Conservation (phyloP, 2,113 vertebrate species). For the Tautogolabrus adspersus region DNA sequence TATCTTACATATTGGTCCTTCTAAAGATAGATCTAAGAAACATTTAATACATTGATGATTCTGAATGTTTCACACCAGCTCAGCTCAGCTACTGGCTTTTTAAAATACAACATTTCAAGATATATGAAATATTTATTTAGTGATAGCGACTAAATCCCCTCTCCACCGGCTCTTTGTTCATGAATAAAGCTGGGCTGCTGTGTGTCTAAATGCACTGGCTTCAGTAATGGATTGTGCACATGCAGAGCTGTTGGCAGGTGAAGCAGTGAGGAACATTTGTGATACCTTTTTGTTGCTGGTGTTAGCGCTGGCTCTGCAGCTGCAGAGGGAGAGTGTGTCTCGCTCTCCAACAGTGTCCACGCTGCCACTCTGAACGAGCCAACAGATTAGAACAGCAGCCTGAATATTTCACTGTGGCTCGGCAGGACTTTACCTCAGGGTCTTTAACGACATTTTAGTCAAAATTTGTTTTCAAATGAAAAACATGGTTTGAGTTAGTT, state of each 20-base stretch:
- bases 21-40: background rate
- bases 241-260: conserved; percentile 50
- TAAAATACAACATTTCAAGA: background rate
- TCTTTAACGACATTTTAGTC: conserved; percentile 13
- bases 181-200: conserved; percentile 11
- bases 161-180: conserved; percentile 15
- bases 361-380: conserved; percentile 27
- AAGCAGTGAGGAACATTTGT: conserved; percentile 45
- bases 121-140: background rate
- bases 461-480: background rate
- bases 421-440: conserved; percentile 12
- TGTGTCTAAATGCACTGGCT: conserved; percentile 13
- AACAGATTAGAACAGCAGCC: conserved; percentile 38
- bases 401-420: conserved; percentile 27
- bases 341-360: conserved; percentile 32
- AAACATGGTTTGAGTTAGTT: background rate
- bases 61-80: background rate
- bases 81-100: background rate
- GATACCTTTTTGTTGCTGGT: conserved; percentile 56
- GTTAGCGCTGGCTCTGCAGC: conserved; percentile 48
- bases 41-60: background rate
- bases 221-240: conserved; percentile 42
- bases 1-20: no score
- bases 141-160: background rate
- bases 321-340: conserved; percentile 32